Conservation (phyloP, 2,797 vertebrate species). For the Monodelphis domestica region DNA sequence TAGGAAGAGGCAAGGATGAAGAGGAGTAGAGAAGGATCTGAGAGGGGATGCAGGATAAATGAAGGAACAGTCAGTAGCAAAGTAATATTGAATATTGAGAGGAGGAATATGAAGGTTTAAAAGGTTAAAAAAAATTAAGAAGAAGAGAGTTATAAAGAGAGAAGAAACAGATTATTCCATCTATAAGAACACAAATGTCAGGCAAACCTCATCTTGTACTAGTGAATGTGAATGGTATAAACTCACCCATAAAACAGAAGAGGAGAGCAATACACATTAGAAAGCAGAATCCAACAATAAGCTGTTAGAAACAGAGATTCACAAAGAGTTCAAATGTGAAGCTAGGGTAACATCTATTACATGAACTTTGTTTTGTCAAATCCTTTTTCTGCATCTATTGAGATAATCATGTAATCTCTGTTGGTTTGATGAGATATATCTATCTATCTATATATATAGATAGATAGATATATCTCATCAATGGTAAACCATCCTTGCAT, state of each 20-base stretch:
- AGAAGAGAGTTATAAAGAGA: not conserved
- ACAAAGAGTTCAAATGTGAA: not conserved
- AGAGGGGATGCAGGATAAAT: not conserved
- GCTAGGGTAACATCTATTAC: not conserved
- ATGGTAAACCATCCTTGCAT: too few relatives aligned
- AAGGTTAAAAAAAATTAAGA: not conserved
- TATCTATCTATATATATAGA: too few relatives aligned
- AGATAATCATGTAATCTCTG: too few relatives aligned
- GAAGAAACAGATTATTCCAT: not conserved
- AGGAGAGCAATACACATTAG: not conserved
- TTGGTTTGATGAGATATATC: too few relatives aligned
- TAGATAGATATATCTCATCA: too few relatives aligned
- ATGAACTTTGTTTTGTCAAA: too few relatives aligned
- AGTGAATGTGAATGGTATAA: not conserved
- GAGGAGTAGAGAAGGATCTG: not conserved
- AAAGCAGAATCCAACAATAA: not conserved
- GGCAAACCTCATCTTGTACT: not conserved
- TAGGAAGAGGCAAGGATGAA: not conserved
- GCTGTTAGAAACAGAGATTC: not conserved
- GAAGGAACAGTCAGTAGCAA: not conserved
- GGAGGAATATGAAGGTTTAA: not conserved
- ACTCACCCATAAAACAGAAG: not conserved
- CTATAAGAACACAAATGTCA: not conserved
- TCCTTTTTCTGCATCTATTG: too few relatives aligned
- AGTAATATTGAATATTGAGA: not conserved